phyloP scores from a whole-genome alignment of 2,113 vertebrate genomes.

The Istiophorus platypterus region DNA sequence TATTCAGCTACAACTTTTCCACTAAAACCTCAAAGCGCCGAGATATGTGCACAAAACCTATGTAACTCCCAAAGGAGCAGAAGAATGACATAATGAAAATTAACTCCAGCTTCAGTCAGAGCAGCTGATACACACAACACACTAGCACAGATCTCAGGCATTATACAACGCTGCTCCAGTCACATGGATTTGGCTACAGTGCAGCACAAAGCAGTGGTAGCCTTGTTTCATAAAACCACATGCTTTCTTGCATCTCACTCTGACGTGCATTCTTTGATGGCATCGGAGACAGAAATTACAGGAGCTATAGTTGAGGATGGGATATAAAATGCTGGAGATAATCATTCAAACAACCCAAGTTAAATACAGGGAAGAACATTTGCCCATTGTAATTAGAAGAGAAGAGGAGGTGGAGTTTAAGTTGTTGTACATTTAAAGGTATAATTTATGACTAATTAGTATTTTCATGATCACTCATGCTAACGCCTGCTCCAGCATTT shows the following conservation, averaged over 20 bases:
- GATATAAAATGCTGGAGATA: rapidly evolving
- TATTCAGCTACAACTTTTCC: not conserved
- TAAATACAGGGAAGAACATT: not conserved
- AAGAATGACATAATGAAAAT: conserved; percentile 34
- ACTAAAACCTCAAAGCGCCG: not conserved
- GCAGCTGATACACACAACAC: conserved; percentile 45
- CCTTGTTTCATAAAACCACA: conserved; percentile 72
- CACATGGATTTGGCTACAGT: conserved; percentile 68
- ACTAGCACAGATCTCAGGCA: conserved; percentile 72
- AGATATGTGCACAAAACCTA: not conserved
- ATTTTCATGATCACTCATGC: not conserved
- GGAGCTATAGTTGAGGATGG: not conserved
- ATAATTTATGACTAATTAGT: not conserved
- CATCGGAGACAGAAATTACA: not conserved
- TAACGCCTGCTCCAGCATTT: not conserved
- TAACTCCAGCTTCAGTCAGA: conserved; percentile 19
- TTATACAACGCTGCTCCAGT: conserved; percentile 76
- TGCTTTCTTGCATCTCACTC: conserved; percentile 10
- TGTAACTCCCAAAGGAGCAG: not conserved
- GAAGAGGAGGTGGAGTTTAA: not conserved
- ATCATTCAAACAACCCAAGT: not conserved
- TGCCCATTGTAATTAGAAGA: not conserved
- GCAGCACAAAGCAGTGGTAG: conserved; percentile 40
- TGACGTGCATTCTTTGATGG: not conserved
- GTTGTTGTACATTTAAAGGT: not conserved